A percentile compares a stretch with the other conserved stretches of the same genome.
These are phyloP conservation scores for Salminus brasiliensis DNA, from an alignment of 2,113 vertebrate species.

Conservation along the genomic window DNA sequence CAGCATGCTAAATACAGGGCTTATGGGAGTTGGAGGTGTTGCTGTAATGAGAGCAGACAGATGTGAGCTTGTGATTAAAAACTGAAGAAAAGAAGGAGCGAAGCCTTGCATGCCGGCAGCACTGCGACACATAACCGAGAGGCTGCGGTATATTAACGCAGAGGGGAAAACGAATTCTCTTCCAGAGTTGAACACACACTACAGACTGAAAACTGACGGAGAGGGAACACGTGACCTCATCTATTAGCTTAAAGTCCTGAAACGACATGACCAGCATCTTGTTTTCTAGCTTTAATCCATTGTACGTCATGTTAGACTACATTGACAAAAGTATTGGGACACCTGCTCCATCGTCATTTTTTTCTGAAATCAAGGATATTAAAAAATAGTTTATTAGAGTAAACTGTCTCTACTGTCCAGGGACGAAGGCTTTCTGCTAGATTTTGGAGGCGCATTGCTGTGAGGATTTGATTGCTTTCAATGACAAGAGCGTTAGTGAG, in stretches of 20 bases:
- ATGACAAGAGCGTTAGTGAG: no score
- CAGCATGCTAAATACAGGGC: conserved; percentile 5
- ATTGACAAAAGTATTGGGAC: no score
- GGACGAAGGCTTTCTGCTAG: no score
- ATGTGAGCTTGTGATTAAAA: conserved; percentile 25
- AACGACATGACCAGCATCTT: no score
- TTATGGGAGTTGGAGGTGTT: background rate
- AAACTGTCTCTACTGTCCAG: no score
- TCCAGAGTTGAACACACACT: background rate
- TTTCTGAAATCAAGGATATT: no score
- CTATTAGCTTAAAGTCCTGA: background rate
- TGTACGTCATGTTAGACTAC: no score
- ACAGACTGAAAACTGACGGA: background rate
- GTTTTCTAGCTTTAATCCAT: no score
- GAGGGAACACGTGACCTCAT: background rate
- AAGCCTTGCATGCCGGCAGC: conserved; percentile 6
- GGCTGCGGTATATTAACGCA: background rate
- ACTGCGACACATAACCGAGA: background rate
- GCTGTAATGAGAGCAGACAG: conserved; percentile 7
- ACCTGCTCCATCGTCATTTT: no score
- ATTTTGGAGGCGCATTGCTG: no score
- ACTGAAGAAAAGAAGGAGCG: background rate
- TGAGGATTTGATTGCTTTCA: no score
- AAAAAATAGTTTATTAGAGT: no score
- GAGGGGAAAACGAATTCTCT: background rate